phyloP scores from a whole-genome alignment of 2,113 vertebrate genomes.

The Lathamus discolor region DNA sequence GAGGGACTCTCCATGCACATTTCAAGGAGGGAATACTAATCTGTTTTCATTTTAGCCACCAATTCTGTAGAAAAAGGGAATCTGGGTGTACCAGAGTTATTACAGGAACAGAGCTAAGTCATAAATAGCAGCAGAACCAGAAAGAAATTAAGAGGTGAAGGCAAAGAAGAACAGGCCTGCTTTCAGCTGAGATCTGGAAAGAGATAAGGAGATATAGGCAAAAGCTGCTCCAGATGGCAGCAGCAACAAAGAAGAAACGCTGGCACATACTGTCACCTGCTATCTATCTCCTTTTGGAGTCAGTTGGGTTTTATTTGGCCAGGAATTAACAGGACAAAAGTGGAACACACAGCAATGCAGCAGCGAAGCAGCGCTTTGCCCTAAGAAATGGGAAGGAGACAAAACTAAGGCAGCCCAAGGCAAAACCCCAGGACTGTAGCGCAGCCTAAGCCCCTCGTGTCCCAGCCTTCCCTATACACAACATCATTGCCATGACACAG shows the following conservation, averaged over 20 bases:
- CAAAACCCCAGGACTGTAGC: neutral
- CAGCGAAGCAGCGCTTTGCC: fast-evolving
- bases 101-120: neutral
- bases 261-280: neutral
- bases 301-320: neutral
- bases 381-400: neutral
- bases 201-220: neutral
- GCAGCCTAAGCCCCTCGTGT: neutral
- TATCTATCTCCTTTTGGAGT: neutral
- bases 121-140: neutral
- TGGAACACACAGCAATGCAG: neutral
- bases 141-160: neutral
- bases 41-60: neutral
- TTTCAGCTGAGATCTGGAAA: neutral
- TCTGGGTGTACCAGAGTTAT: neutral
- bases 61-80: neutral
- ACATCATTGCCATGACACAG: neutral
- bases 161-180: neutral
- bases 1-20: neutral
- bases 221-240: neutral
- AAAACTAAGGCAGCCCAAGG: neutral
- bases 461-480: neutral
- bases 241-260: neutral
- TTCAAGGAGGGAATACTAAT: neutral
- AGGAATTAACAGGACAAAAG: neutral